Evolutionary conservation across 2,113 vertebrate species (phyloP).

Genomic region (Platysternon megacephalum): DNA sequence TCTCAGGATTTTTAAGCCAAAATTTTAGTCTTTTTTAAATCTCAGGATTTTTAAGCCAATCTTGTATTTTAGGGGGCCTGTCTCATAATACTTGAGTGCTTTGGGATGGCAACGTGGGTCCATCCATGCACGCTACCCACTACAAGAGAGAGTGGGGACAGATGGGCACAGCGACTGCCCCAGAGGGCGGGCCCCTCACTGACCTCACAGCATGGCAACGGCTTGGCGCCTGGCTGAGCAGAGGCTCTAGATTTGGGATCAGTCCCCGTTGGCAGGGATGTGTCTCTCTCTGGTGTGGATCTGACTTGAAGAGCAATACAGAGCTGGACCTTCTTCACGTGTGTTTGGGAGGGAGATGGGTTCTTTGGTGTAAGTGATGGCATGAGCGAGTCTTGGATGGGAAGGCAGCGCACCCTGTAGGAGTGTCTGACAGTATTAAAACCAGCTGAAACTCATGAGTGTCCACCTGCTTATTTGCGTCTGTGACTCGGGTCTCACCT

Average conservation of each 20-base stretch:
- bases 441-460: slow-evolving; percentile 54
- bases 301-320: background rate
- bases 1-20: background rate
- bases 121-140: background rate
- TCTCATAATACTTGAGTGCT: background rate
- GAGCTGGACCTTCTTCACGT: background rate
- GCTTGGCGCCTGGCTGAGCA: rapidly evolving
- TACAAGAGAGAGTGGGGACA: background rate
- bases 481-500: background rate
- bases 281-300: background rate
- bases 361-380: background rate
- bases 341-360: rapidly evolving
- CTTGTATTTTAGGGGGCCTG: background rate
- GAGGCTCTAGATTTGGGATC: no score
- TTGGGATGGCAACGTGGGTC: background rate
- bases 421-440: slow-evolving; percentile 70
- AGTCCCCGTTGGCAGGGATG: rapidly evolving
- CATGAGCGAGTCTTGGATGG: no score
- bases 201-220: rapidly evolving
- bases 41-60: background rate
- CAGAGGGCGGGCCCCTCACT: background rate
- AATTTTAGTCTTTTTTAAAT: background rate
- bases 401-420: background rate
- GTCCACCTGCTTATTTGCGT: background rate
- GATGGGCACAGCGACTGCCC: background rate